Evolutionary conservation across 2,113 vertebrate species (phyloP).

Genomic region (Noctilio leporinus): DNA sequence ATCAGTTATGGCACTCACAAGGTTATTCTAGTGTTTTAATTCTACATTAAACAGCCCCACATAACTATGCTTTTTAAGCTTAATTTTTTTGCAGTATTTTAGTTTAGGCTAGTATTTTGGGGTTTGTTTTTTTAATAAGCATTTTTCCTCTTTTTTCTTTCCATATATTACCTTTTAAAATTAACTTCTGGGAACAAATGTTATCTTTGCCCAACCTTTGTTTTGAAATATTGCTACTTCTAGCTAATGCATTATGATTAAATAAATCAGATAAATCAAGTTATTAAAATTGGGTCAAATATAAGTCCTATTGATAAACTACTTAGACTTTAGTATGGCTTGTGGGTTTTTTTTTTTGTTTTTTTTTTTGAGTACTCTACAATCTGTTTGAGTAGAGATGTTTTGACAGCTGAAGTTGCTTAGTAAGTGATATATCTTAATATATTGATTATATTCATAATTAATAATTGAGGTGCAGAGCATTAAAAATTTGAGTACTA

Average conservation of each 20-base stretch:
- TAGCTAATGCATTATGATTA: neutral
- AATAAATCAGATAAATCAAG: neutral
- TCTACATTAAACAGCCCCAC: neutral
- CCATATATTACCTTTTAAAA: neutral
- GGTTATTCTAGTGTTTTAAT: neutral
- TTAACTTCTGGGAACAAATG: neutral
- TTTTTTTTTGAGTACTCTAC: neutral
- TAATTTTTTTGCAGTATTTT: neutral
- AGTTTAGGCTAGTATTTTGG: neutral
- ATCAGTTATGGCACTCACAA: neutral
- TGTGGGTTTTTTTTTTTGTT: neutral
- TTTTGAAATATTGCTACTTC: slow-evolving; percentile 11
- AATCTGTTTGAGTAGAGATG: neutral
- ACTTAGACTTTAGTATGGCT: neutral
- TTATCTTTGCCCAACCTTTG: neutral
- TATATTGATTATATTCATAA: slow-evolving; percentile 11
- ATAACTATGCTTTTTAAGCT: neutral
- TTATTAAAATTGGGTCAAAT: slow-evolving; percentile 10
- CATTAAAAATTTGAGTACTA: neutral
- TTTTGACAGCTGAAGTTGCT: slow-evolving; percentile 14
- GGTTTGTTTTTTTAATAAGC: neutral
- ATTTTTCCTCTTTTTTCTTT: neutral
- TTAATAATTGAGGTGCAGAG: neutral
- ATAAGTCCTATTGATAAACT: neutral
- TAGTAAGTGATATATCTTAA: neutral